Evolutionary conservation across 2,888 invertebrate species (phyloP).

Genomic region (Eristalis intricaria): DNA sequence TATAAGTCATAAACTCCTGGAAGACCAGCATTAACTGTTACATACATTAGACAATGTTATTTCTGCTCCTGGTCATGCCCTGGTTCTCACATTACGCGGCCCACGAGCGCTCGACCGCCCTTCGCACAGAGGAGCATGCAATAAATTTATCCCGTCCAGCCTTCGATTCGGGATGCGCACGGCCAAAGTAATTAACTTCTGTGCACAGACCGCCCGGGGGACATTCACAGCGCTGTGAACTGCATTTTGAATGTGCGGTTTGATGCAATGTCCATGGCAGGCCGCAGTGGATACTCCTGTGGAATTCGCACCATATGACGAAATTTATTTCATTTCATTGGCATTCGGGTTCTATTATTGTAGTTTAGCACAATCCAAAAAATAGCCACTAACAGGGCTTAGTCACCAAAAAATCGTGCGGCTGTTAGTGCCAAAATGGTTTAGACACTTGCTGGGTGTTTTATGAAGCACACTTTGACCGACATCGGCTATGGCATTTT

Average conservation of each 20-base stretch:
- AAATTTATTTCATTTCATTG: slow-evolving; percentile 53
- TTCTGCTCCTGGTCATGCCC: not conserved
- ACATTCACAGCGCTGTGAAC: slow-evolving; percentile 19
- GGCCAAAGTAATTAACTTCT: slow-evolving; percentile 68
- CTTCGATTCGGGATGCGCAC: slow-evolving; percentile 61
- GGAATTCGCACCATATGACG: slow-evolving; percentile 63
- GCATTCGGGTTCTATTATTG: not conserved
- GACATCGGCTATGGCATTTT: not conserved
- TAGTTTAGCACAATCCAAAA: not conserved
- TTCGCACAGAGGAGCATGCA: slow-evolving; percentile 44
- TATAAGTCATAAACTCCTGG: slow-evolving; percentile 29
- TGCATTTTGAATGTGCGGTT: slow-evolving; percentile 53
- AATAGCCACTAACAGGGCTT: not conserved
- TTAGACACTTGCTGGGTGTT: not conserved
- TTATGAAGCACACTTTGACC: not conserved
- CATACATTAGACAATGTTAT: slow-evolving; percentile 50
- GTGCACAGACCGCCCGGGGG: slow-evolving; percentile 26
- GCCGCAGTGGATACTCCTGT: slow-evolving; percentile 55
- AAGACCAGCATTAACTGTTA: slow-evolving; percentile 37
- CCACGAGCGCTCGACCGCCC: not conserved
- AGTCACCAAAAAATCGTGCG: not conserved
- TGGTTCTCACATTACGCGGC: slow-evolving; percentile 13
- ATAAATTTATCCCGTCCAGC: slow-evolving; percentile 56
- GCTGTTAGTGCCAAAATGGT: not conserved
- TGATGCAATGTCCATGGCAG: slow-evolving; percentile 56